phyloP scores from a whole-genome alignment of 53 echinoderm and acorn worm genomes.

The Echinometra lucunter region DNA sequence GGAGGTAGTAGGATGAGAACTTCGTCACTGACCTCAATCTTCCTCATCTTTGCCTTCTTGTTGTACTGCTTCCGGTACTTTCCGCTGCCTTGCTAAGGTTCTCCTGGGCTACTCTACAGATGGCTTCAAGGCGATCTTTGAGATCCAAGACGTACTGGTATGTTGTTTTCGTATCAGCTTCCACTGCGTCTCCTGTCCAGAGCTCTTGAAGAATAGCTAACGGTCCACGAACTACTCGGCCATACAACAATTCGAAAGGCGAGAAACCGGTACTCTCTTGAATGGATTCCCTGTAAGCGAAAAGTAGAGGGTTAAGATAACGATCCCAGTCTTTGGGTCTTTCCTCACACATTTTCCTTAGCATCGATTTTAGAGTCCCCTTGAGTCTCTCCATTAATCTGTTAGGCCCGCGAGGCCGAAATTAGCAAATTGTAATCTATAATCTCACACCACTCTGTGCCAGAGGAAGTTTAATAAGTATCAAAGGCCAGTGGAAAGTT shows the following conservation, averaged over 20 bases:
- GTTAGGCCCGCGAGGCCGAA: too few relatives aligned
- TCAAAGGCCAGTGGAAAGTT: too few relatives aligned
- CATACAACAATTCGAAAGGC: slow-evolving; percentile 59
- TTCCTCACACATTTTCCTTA: slow-evolving; percentile 52
- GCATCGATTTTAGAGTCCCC: slow-evolving; percentile 31
- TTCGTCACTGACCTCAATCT: slow-evolving; percentile 53
- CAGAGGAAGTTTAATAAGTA: too few relatives aligned
- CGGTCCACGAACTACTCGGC: slow-evolving; percentile 59
- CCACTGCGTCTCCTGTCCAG: slow-evolving; percentile 47
- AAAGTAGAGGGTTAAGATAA: background rate
- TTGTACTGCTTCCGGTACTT: slow-evolving; percentile 35
- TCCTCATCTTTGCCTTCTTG: slow-evolving; percentile 11
- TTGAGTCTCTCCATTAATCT: background rate
- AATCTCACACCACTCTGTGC: too few relatives aligned
- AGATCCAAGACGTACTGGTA: slow-evolving; percentile 36
- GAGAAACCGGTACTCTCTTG: slow-evolving; percentile 63
- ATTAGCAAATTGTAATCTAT: too few relatives aligned
- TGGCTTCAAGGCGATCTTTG: too few relatives aligned
- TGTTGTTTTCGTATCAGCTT: slow-evolving; percentile 54
- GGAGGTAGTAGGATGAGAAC: slow-evolving; percentile 60
- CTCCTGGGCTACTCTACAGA: too few relatives aligned
- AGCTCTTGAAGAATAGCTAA: slow-evolving; percentile 51
- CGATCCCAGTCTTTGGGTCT: slow-evolving; percentile 60
- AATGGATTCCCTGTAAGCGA: slow-evolving; percentile 43
- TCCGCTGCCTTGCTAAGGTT: too few relatives aligned